phyloP scores from a whole-genome alignment of 2,113 vertebrate species.

The Paedocypris sp. region DNA sequence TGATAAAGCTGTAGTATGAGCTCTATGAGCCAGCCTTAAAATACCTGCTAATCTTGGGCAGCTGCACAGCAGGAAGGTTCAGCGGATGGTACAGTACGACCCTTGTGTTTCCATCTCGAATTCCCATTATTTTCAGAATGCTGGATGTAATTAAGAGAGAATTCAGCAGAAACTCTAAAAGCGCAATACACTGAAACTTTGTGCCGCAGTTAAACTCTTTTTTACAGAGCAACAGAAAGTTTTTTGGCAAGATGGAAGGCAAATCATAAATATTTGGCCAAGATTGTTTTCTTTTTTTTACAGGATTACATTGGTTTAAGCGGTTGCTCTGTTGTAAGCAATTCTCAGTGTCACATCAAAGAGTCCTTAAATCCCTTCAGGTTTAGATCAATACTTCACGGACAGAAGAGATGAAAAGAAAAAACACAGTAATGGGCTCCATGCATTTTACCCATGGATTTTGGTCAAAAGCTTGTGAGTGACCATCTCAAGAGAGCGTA shows the following conservation, averaged over 20 bases:
- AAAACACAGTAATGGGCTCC: not conserved
- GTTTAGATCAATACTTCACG: conserved; percentile 54
- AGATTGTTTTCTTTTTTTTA: conserved; percentile 61
- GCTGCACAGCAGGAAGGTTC: conserved; percentile 23
- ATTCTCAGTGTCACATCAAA: conserved; percentile 53
- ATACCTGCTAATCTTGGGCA: conserved; percentile 33
- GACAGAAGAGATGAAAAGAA: conserved; percentile 25
- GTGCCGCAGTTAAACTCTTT: too few species aligned
- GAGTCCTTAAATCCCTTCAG: conserved; percentile 51
- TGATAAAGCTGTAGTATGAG: conserved; percentile 39
- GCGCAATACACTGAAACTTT: not conserved
- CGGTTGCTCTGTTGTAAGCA: conserved; percentile 56
- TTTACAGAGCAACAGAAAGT: conserved; percentile 49
- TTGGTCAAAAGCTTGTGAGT: too few species aligned
- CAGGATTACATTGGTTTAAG: conserved; percentile 64
- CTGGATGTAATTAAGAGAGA: conserved; percentile 16
- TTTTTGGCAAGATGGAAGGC: conserved; percentile 55
- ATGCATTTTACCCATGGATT: too few species aligned
- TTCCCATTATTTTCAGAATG: conserved; percentile 18
- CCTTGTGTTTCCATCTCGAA: conserved; percentile 6
- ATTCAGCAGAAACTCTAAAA: not conserved
- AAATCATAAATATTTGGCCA: conserved; percentile 60
- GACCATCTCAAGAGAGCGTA: too few species aligned
- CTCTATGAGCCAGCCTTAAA: conserved; percentile 21
- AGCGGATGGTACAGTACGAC: not conserved